Evolutionary conservation across 2,888 invertebrate genomes (phyloP).

Genomic region (Polymixis lichenea): DNA sequence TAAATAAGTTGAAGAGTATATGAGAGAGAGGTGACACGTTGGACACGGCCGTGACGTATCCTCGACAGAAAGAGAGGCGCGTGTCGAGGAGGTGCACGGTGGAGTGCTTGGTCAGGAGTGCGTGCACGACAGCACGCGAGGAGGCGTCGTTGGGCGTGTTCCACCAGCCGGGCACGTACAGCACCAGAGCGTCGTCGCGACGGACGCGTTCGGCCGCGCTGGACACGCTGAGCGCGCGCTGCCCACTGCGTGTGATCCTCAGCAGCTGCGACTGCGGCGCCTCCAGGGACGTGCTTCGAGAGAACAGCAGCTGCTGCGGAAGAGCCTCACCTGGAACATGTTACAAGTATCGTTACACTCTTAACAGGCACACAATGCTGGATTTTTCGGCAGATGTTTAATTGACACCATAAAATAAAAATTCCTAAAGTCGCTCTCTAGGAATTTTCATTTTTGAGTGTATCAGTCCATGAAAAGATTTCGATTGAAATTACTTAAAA

Average conservation of each 20-base stretch:
- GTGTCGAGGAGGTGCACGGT: conserved; percentile 81
- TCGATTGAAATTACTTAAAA: background rate
- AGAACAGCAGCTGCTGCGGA: conserved; percentile 79
- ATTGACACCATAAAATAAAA: background rate
- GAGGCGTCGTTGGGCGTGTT: conserved; percentile 84
- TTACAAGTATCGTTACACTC: background rate
- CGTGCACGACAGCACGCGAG: conserved; percentile 76
- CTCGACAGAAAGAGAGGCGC: conserved; percentile 79
- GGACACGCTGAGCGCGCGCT: conserved; percentile 69
- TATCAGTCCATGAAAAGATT: background rate
- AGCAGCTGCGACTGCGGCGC: conserved; percentile 74
- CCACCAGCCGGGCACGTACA: conserved; percentile 87
- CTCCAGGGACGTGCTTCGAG: conserved; percentile 70
- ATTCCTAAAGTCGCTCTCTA: background rate
- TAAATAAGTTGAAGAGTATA: conserved; percentile 76
- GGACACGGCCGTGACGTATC: conserved; percentile 81
- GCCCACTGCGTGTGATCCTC: conserved; percentile 69
- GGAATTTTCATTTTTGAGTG: background rate
- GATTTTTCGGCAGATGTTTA: background rate
- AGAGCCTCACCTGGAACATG: conserved; percentile 81
- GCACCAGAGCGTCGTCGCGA: conserved; percentile 62
- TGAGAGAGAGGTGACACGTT: conserved; percentile 78
- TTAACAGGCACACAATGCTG: background rate
- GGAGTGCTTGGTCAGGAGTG: conserved; percentile 75
- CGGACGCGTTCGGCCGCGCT: conserved; percentile 69